Evolutionary conservation across 2,113 vertebrate species (phyloP).

Genomic region (Propithecus coquereli): DNA sequence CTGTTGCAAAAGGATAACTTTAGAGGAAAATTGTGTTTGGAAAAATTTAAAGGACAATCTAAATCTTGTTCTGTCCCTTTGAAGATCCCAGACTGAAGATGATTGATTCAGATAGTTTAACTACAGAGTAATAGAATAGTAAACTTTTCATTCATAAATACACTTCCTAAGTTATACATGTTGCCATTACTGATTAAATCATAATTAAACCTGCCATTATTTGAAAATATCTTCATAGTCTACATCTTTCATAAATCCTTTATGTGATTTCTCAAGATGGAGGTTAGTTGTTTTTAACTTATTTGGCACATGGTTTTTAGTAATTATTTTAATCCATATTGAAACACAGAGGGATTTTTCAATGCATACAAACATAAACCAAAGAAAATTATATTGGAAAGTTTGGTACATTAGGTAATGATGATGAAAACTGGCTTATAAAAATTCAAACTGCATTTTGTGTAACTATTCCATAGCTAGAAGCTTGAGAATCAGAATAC

Average conservation of each 20-base stretch:
- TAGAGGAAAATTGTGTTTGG: neutral
- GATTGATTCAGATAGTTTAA: neutral
- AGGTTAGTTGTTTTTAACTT: slow-evolving; percentile 71
- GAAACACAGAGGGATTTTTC: slow-evolving; percentile 72
- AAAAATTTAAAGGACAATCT: neutral
- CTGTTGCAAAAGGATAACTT: neutral
- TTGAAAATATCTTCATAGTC: slow-evolving; percentile 60
- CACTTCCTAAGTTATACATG: slow-evolving; percentile 29
- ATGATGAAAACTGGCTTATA: slow-evolving; percentile 78
- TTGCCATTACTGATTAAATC: slow-evolving; percentile 60
- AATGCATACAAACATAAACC: slow-evolving; percentile 74
- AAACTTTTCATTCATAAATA: slow-evolving; percentile 58
- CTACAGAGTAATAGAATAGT: slow-evolving; percentile 58
- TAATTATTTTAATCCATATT: slow-evolving; percentile 74
- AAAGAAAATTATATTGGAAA: slow-evolving; percentile 78
- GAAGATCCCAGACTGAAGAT: neutral
- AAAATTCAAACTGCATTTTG: slow-evolving; percentile 79
- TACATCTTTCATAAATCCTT: slow-evolving; percentile 62
- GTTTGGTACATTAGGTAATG: slow-evolving; percentile 77
- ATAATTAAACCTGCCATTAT: slow-evolving; percentile 53
- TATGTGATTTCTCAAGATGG: slow-evolving; percentile 51
- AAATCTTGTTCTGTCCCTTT: neutral
- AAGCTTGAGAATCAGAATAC: slow-evolving; percentile 76
- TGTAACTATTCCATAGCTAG: slow-evolving; percentile 77
- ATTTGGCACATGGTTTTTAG: slow-evolving; percentile 58